Evolutionary conservation across 2,888 invertebrate genomes (phyloP), one percentile per base, ranked within the genome.

Genomic region (Drosophila flavopinicola): DNA sequence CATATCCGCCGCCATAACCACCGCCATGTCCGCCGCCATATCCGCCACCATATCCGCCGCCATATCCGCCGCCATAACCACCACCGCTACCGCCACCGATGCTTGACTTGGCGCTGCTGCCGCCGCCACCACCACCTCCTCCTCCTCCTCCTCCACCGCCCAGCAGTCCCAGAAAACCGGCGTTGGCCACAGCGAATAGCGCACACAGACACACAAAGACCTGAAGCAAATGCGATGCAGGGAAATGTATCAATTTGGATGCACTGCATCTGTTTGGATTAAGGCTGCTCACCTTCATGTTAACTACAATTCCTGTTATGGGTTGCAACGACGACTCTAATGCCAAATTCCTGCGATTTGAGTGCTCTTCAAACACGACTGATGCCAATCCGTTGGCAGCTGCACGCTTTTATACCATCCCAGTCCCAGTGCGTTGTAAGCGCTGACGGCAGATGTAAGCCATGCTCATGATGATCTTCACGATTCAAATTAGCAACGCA

Each of bases 141-240:
- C 78, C 66, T 0, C 70, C 72, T 0, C 70, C 72, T 1, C 72
- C 69, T 1, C 79, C 67, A 6, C 85, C 82, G 10, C 84, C 76
- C 5, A 78, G 63, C 17, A 78, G 65, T 17, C 75, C 79, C 49
- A 88, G 66, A 57, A 88, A 78, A 15, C 88, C 85, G n/a, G 88
- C 87, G 52, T 89, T 89, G 48, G 88, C 75, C 48, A 70, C 74
- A 47, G 79, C 77, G n/a, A 89, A 76, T 20, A 88, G 60, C 39
- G 88, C 85, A 65, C 74, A 78, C 59, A 88, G 44, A 57, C 82
- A 88, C 32, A 89, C 76, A 59, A 89, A 86, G 63, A 88, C 87
- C 87, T 88, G 53, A 6, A 11, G 10, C 2, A 9, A 9, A n/a
- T n/a, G 5, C 4, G 5, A 39, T 6, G 6, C n/a, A 10, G 17